Conservation (phyloP, 2,888 invertebrate genomes). For the Aporophyla lueneburgensis region DNA sequence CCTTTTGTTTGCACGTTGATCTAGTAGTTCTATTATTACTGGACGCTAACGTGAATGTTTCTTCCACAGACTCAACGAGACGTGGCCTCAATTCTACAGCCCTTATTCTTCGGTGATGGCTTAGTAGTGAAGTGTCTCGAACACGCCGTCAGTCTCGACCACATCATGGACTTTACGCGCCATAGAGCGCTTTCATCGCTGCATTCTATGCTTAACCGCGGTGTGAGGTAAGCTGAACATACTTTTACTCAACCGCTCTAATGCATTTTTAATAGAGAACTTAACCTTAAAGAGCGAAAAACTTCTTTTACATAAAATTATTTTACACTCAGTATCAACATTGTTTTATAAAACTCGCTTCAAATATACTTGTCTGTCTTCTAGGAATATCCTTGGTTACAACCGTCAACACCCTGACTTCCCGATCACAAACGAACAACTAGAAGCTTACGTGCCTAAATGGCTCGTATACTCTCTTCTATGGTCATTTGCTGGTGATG, state of each 20-base stretch:
- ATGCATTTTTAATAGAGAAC: background rate
- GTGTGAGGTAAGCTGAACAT: slow-evolving; percentile 92
- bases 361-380: slow-evolving; percentile 30
- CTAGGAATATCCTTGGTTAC: slow-evolving; percentile 96
- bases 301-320: background rate
- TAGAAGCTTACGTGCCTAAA: slow-evolving; percentile 98
- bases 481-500: slow-evolving; percentile 99
- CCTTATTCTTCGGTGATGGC: slow-evolving; percentile 97
- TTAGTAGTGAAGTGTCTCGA: slow-evolving; percentile 98
- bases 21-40: background rate
- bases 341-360: background rate
- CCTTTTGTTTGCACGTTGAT: background rate
- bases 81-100: slow-evolving; percentile 95
- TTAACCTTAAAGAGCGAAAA: background rate
- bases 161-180: slow-evolving; percentile 99
- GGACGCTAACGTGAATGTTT: background rate
- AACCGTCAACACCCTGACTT: slow-evolving; percentile 98
- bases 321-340: background rate
- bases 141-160: slow-evolving; percentile 97
- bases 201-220: slow-evolving; percentile 99
- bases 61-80: slow-evolving; percentile 94
- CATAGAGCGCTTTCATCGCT: slow-evolving; percentile 98
- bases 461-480: slow-evolving; percentile 97
- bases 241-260: background rate
- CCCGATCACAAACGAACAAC: slow-evolving; percentile 97